These are phyloP conservation scores for Psittacula cyanocephala DNA, from an alignment of 2,113 vertebrate species.

Conservation along the genomic window DNA sequence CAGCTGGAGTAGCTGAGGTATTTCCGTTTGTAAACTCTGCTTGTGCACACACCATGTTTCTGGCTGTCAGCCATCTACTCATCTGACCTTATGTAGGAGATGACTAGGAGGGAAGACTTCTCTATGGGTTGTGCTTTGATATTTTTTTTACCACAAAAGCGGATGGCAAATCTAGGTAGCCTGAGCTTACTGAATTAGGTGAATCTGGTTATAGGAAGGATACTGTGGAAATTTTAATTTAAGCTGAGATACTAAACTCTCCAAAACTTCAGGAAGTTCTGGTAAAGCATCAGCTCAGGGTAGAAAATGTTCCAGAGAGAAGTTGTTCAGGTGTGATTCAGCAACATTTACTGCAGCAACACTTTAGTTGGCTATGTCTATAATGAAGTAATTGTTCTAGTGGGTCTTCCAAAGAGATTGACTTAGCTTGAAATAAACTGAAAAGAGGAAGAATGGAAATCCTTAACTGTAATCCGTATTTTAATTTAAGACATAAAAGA, in stretches of 20 bases:
- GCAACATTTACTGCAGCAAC: background rate
- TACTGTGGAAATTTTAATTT: background rate
- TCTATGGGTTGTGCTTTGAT: rapidly evolving
- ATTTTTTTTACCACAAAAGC: background rate
- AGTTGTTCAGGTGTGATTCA: background rate
- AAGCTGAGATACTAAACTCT: background rate
- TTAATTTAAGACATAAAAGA: background rate
- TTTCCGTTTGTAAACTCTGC: background rate
- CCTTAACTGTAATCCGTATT: background rate
- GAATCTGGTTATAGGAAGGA: background rate
- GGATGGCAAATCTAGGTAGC: background rate
- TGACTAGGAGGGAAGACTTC: background rate
- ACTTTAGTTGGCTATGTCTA: background rate
- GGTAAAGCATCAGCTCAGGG: background rate
- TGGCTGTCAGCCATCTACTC: background rate
- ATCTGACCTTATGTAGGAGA: rapidly evolving
- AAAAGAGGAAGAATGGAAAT: background rate
- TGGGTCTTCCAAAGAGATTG: background rate
- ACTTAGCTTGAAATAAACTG: background rate
- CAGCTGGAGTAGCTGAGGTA: background rate
- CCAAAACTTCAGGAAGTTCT: background rate
- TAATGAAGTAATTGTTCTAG: background rate
- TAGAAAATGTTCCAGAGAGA: background rate
- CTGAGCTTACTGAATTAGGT: background rate
- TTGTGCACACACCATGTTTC: rapidly evolving